phyloP scores from a whole-genome alignment of 2,888 invertebrate species.

The Halictus quadricinctus region DNA sequence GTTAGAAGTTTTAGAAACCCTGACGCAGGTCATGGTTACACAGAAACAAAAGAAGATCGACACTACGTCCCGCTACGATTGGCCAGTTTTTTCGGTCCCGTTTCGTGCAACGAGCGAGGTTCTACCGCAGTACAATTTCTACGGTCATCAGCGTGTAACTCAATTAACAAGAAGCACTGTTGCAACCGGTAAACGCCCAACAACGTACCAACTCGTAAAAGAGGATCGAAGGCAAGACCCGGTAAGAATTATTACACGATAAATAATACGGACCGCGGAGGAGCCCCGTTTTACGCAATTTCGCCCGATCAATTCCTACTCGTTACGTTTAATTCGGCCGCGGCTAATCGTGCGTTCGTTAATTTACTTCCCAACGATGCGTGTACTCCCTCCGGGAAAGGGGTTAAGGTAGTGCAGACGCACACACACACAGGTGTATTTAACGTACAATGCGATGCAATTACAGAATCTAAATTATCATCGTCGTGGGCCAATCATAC shows the following conservation, averaged over 20 bases:
- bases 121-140: background rate
- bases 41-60: background rate
- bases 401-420: background rate
- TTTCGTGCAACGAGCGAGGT: background rate
- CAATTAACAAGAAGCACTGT: background rate
- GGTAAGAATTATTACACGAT: slow-evolving; percentile 28
- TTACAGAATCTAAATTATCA: slow-evolving; percentile 37
- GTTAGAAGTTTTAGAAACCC: no score
- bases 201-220: slow-evolving; percentile 3
- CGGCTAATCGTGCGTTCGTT: slow-evolving; percentile 15
- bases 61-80: background rate
- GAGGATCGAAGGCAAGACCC: background rate
- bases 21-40: background rate
- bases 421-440: background rate
- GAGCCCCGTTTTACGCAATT: slow-evolving; percentile 41
- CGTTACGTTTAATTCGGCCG: slow-evolving; percentile 24
- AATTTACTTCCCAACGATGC: slow-evolving; percentile 6
- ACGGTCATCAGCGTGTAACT: background rate
- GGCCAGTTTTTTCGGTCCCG: background rate
- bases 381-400: background rate
- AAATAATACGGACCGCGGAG: slow-evolving; percentile 31
- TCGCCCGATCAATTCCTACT: slow-evolving; percentile 29
- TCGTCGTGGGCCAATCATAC: slow-evolving; percentile 31
- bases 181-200: background rate
- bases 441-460: slow-evolving; percentile 38